A percentile compares a stretch with the other conserved stretches of the same genome.
Evolutionary conservation across 1,140 invertebrate genomes (phyloP).

Genomic region (Andricus grossulariae): DNA sequence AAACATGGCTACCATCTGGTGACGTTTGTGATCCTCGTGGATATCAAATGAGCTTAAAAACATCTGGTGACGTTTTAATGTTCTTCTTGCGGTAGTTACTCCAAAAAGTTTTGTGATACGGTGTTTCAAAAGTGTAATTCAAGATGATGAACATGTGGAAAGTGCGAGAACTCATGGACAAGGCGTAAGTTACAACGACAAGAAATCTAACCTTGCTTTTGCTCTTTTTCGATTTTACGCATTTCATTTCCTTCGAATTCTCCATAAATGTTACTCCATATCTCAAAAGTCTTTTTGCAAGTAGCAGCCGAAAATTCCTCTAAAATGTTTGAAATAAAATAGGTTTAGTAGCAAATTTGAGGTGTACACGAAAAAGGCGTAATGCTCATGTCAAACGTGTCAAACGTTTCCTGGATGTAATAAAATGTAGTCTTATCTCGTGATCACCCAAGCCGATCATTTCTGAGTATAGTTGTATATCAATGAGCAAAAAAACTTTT

Average conservation of each 20-base stretch:
- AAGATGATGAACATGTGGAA: conserved; percentile 91
- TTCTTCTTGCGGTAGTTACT: conserved; percentile 44
- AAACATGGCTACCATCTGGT: conserved; percentile 71
- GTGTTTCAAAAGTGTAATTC: conserved; percentile 34
- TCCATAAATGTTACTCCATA: neutral
- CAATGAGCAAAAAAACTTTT: neutral
- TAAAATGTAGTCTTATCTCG: conserved; percentile 25
- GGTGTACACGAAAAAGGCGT: no score
- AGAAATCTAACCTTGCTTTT: conserved; percentile 58
- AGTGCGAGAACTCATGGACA: conserved; percentile 94
- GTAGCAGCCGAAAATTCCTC: neutral
- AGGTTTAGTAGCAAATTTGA: no score
- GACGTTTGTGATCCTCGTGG: conserved; percentile 63
- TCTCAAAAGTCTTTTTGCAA: neutral
- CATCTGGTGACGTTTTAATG: conserved; percentile 58
- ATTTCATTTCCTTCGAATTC: conserved; percentile 49
- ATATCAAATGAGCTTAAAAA: conserved; percentile 63
- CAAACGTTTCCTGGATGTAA: neutral
- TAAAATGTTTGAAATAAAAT: neutral
- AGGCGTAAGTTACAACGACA: conserved; percentile 88
- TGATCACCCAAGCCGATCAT: neutral
- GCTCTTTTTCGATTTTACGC: conserved; percentile 44
- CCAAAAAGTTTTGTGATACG: conserved; percentile 25
- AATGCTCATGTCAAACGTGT: no score
- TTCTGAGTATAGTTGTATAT: neutral